phyloP scores from a whole-genome alignment of 2,797 vertebrate genomes.

The Gambusia yucatana region DNA sequence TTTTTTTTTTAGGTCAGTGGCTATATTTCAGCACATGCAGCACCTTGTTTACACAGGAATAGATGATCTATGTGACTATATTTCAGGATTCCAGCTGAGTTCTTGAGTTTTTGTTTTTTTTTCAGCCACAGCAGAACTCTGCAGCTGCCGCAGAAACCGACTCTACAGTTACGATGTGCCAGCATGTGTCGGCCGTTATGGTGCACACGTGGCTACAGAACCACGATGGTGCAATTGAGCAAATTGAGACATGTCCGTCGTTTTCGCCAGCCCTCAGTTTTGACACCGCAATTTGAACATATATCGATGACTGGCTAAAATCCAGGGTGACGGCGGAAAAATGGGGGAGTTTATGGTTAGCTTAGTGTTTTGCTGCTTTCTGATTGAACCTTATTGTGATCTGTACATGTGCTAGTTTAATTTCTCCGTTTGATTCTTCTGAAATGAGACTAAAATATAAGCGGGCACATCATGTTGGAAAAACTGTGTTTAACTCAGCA shows the following conservation, averaged over 20 bases:
- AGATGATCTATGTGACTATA: not conserved
- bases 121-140: not conserved
- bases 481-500: not conserved
- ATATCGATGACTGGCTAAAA: not conserved
- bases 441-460: not conserved
- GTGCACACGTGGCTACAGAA: not conserved
- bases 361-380: not conserved
- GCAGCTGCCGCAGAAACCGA: not conserved
- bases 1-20: not conserved
- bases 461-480: not conserved
- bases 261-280: not conserved
- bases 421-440: not conserved
- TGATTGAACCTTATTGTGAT: not conserved
- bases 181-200: not conserved
- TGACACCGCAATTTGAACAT: not conserved
- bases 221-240: not conserved
- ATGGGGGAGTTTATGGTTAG: not conserved
- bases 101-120: not conserved
- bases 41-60: not conserved
- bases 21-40: not conserved
- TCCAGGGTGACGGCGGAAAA: not conserved
- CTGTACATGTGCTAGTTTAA: not conserved
- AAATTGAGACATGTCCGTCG: not conserved
- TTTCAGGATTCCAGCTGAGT: not conserved
- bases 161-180: not conserved